These are phyloP conservation scores for Drosophila mimica DNA, from an alignment of 2,888 invertebrate genomes.

Conservation along the genomic window DNA sequence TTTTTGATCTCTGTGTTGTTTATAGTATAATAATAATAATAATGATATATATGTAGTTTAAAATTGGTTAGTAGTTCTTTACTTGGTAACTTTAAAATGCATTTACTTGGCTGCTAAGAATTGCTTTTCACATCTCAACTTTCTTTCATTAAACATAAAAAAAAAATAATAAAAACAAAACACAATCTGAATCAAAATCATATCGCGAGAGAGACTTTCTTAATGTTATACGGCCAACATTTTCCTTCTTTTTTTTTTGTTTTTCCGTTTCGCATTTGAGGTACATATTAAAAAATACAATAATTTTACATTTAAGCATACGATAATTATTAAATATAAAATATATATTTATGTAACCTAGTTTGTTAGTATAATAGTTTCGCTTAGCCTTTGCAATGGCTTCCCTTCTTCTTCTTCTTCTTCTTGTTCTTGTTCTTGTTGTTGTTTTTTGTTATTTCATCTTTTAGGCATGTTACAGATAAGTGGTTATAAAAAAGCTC, in stretches of 20 bases:
- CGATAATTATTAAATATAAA: slow-evolving; percentile 75
- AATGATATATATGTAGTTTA: slow-evolving; percentile 45
- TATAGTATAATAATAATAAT: slow-evolving; percentile 7
- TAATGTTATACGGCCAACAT: slow-evolving; percentile 5
- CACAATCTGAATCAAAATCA: slow-evolving; percentile 34
- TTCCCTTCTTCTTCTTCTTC: not conserved
- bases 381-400: slow-evolving; percentile 36
- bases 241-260: slow-evolving; percentile 7
- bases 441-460: not conserved
- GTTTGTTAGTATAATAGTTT: slow-evolving; percentile 72
- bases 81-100: slow-evolving; percentile 70
- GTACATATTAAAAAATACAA: slow-evolving; percentile 79
- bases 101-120: slow-evolving; percentile 69
- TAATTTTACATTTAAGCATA: slow-evolving; percentile 80
- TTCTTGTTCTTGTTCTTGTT: not conserved
- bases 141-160: slow-evolving; percentile 18
- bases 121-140: slow-evolving; percentile 49
- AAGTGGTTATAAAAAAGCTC: slow-evolving; percentile 43
- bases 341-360: slow-evolving; percentile 69
- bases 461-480: slow-evolving; percentile 36
- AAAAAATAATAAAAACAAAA: slow-evolving; percentile 28
- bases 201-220: slow-evolving; percentile 18
- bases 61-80: slow-evolving; percentile 70
- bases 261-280: slow-evolving; percentile 55
- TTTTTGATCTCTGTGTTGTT: slow-evolving; percentile 44